Conservation (phyloP, 2,888 invertebrate genomes). For the Temnothorax ravouxi region DNA sequence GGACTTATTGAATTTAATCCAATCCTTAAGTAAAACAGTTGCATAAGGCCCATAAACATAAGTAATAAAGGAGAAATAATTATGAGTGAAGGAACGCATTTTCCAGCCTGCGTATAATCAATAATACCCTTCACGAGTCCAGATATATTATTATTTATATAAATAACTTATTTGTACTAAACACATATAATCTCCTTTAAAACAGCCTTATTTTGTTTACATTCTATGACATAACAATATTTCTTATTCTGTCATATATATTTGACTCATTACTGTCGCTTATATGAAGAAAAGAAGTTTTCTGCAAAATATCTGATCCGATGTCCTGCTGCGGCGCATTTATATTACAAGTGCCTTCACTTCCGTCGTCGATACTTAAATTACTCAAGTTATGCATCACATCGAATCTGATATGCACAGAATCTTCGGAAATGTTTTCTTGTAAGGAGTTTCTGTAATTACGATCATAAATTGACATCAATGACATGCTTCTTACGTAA, state of each 20-base stretch:
- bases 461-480: slow-evolving; percentile 73
- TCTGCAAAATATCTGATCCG: slow-evolving; percentile 60
- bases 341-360: background rate
- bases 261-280: slow-evolving; percentile 49
- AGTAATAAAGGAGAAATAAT: too few relatives aligned
- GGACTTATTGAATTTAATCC: too few relatives aligned
- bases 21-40: too few relatives aligned
- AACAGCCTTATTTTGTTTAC: slow-evolving; percentile 30
- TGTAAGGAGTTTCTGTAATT: slow-evolving; percentile 63
- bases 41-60: too few relatives aligned
- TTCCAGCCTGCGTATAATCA: too few relatives aligned
- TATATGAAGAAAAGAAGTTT: slow-evolving; percentile 65
- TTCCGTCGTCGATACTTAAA: slow-evolving; percentile 41
- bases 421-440: slow-evolving; percentile 65
- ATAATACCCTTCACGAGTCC: too few relatives aligned
- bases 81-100: too few relatives aligned
- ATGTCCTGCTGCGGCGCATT: slow-evolving; percentile 20
- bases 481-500: slow-evolving; percentile 68
- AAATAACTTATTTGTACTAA: background rate
- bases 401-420: slow-evolving; percentile 66
- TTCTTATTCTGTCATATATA: slow-evolving; percentile 34
- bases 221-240: slow-evolving; percentile 18
- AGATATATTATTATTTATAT: too few relatives aligned
- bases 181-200: slow-evolving; percentile 77
- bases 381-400: slow-evolving; percentile 68